Conservation (phyloP, 35 echinoderm and acorn worm genomes). For the Ophioderma brevispina region DNA sequence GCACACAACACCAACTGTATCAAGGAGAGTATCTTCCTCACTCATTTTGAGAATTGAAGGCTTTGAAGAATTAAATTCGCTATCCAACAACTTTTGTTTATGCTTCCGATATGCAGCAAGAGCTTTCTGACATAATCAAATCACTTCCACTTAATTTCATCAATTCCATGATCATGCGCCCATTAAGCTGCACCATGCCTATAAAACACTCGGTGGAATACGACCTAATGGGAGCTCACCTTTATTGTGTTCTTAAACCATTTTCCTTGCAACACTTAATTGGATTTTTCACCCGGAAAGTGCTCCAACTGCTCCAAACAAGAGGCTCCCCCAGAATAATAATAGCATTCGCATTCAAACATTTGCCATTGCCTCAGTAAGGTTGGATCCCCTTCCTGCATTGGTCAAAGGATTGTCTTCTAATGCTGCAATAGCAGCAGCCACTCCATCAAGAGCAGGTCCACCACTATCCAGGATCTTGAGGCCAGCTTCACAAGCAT, state of each 20-base stretch:
- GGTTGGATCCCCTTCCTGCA: constrained; percentile 92
- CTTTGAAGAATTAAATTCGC: too few relatives aligned
- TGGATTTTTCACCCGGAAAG: constrained; percentile 69
- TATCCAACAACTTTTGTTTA: constrained; percentile 48
- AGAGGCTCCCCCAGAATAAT: constrained; percentile 58
- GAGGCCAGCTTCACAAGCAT: constrained; percentile 42
- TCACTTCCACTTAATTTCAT: constrained; percentile 42
- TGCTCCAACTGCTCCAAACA: constrained; percentile 85
- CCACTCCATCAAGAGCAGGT: constrained; percentile 32
- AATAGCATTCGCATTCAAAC: constrained; percentile 95
- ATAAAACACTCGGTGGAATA: constrained; percentile 49
- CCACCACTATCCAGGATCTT: too few relatives aligned
- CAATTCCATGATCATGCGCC: constrained; percentile 72
- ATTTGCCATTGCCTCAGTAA: constrained; percentile 90
- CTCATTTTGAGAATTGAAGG: background rate
- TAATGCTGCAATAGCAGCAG: constrained; percentile 22
- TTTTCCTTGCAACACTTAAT: constrained; percentile 53
- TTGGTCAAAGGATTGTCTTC: constrained; percentile 87
- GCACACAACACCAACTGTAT: constrained; percentile 95
- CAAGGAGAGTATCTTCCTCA: constrained; percentile 40
- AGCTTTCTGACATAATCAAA: constrained; percentile 49
- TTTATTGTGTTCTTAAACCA: constrained; percentile 70
- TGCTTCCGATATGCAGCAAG: constrained; percentile 74
- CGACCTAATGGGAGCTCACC: constrained; percentile 15
- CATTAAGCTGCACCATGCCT: constrained; percentile 77